Base-by-base conservation (phyloP, 2,113 vertebrate genomes). In the Apteryx mantelli region DNA sequence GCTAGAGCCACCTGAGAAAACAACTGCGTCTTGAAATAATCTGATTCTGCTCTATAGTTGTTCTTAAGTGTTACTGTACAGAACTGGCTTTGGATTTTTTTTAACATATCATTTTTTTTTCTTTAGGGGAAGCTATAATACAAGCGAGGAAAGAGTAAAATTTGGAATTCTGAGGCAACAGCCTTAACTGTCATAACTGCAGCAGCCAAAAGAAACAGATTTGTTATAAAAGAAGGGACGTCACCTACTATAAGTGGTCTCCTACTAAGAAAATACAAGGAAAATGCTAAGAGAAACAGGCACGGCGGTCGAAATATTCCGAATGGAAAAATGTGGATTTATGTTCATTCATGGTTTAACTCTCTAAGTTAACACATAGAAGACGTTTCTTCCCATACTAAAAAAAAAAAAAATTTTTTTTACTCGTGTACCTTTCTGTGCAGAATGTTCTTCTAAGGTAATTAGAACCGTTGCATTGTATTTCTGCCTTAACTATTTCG, bases 401-500 rank as follows among this genome's bases (percentile, higher is more conserved):
- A 68, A 76, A 58, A 32, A 55, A 55, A 53, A 53, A 25, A 25
- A 28, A 7, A 19, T 48, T 44, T 44, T 44, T 44, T 78, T 70
- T 52, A 13, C 26, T 89, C 25, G 2, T 7, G 21, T 5, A 46
- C 13, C 65, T 6, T 68, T 46, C 11, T 32, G 81, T 55, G 58
- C 52, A 56, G 76, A 77, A 82, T 38, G 22, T 73, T 73, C 42
- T 78, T 89, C n/a, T 63, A 50, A 74, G 58, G 60, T n/a, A 86
- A 61, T 82, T 80, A 91, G 17, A 93, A 74, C 22, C 18, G 17
- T 36, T 64, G 70, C 40, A 70, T n/a, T 96, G 34, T 89, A 55
- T 66, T 96, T 95, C 55, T 93, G 63, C n/a, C 70, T 84, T 69
- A 78, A 60, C 56, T 76, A 42, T 53, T 86, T 69, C 64, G 86